Evolutionary conservation across 2,888 invertebrate species (phyloP), one percentile per base, ranked within the genome.

Genomic region (Amphipyra tragopoginis): DNA sequence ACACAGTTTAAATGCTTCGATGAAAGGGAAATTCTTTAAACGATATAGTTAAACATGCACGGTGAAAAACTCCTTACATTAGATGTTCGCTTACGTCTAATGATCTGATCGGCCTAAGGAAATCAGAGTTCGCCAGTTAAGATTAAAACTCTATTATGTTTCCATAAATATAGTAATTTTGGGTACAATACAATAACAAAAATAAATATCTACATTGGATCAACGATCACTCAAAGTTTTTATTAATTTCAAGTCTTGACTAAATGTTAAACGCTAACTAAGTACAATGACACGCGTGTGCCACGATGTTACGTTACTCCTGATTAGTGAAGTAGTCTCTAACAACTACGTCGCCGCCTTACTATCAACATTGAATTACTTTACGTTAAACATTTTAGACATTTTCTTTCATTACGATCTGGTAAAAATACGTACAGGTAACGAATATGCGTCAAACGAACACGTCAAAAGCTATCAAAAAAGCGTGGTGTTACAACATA

Each of bases 141-240:
- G 76, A 80, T 85, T 86, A 85, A 85, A 85, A 85, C 83, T 82
- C 86, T 88, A 87, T 86, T 80, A 81, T 81, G 83, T 79, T 86
- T 86, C 82, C 87, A 90, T 91, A 92, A 90, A 92, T 91, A 92
- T 91, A 90, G 86, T 86, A 87, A 92, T 92, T 93, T 92, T 81
- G 93, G 91, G 84, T 90, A 93, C 90, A 93, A 92, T 91, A 93
- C 86, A 87, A 92, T 93, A 93, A 94, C 94, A 94, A 93, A 94
- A 94, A 94, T 94, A 94, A 94, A 94, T 93, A 94, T 94, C 93
- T 94, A 94, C 93, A 94, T 91, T 89, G 92, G 86, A 87, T 91
- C 91, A 93, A 94, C 93, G 92, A 93, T 89, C 91, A 90, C 90
- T 88, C 92, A 86, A 89, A 87, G 78, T 86, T 81, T 75, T 87